Evolutionary conservation across 1,140 invertebrate genomes (phyloP), one percentile per base, ranked within the genome.

Genomic region (Philotrypesis tridentata): DNA sequence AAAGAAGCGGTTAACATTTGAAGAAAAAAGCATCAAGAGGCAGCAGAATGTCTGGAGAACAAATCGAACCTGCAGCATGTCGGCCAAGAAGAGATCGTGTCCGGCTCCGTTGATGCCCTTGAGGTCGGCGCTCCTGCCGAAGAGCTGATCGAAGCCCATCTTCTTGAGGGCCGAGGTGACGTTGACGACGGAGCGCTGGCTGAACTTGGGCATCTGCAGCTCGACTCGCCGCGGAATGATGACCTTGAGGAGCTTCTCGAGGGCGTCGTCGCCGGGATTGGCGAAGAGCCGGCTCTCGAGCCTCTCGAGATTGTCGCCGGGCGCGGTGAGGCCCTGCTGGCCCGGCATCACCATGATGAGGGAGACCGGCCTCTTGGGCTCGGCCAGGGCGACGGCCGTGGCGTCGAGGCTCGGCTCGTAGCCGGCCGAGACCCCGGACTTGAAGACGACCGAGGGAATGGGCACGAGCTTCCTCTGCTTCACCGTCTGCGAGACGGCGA

Each of bases 361-460:
- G 71, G 95, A 96, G 0, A 97, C 93, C 0, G 95, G 92, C 79
- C 95, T 94, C 75, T 95, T 94, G 1, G 93, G 91, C n/a, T 92
- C 93, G 23, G 95, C 95, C 31, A 97, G 88, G 14, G 96, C 94
- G 11, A 96, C 94, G 5, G 95, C 95, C 0, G 96, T 97, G 0
- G 96, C 96, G 87, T 97, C 96, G 33, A 97, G 88, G 63, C 94
- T 93, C 0, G 95, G 95, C 81, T 97, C 96, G 84, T 97, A 97
- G 0, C 96, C 96, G 21, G 96, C 96, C 7, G 96, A 88, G 74
- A 97, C 96, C 7, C 95, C 95, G 0, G 91, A 93, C 85, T 94
- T 94, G 90, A 95, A 96, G 0, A 97, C 95, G 0, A 95, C 95
- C 0, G 96, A 96, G 6, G 96, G 96, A 31, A 97, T 95, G 0